Base-by-base conservation (phyloP, 2,797 vertebrate species). In the Acrossocheilus fasciatus region DNA sequence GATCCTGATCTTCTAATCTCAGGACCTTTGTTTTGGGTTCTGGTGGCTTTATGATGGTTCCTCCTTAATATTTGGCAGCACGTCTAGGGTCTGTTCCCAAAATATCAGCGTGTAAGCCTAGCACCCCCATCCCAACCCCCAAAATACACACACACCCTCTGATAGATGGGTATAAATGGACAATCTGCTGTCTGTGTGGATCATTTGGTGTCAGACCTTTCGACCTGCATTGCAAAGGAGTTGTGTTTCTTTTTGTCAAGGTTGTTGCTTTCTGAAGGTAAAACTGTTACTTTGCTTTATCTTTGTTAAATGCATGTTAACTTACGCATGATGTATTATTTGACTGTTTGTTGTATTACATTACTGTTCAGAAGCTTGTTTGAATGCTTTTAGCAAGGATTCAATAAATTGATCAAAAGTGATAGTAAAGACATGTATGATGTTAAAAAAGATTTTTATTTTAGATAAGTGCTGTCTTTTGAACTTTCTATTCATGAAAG, bases 71-170 rank as follows among this genome's bases (percentile, higher is more conserved):
- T 66, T 83, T 89, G 88, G 85, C 83, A 75, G 90, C 90, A 82
- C 85, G n/a, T 82, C 93, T 92, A 93, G 90, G 82, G 89, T 78
- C 91, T 92, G 93, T 92, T 94, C 94, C 93, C 89, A 95, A 95
- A 96, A 96, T 96, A 96, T 95, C 95, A 30, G 70, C 81, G 89
- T 92, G 93, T 93, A 94, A 95, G 92, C 78, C 93, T 91, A 92
- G 84, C 82, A 88, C 88, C 82, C 87, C 84, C 82, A 69, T 45
- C 50, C 72, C 57, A 82, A 68, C 75, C 89, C 84, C 81, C 74
- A 87, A 30, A 82, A 83, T 68, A 85, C 86, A 74, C 77, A 50
- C 57, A 57, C 73, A 57, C 74, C 45, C 72, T 79, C 68, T 79
- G 59, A 73, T 72, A 83, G 75, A 85, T 62, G 41, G 57, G 77